Conservation (phyloP, 2,797 vertebrate species). For the Chanos chanos region DNA sequence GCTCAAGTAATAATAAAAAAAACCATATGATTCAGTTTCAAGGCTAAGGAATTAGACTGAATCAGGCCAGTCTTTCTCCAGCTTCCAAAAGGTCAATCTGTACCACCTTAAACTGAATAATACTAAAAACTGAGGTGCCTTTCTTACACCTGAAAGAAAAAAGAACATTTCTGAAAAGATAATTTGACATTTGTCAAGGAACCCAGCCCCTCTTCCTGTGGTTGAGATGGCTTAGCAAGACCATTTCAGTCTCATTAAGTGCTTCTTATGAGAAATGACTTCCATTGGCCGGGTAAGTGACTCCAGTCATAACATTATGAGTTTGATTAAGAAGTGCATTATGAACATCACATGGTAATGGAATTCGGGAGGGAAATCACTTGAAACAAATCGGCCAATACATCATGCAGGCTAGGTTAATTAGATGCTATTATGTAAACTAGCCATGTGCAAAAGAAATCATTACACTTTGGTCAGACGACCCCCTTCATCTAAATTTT, state of each 20-base stretch:
- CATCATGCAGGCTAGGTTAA: conserved; percentile 55
- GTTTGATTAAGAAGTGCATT: conserved; percentile 60
- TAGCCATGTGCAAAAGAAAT: conserved; percentile 58
- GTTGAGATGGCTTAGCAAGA: conserved; percentile 37
- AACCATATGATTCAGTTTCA: background rate
- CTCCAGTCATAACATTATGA: conserved; percentile 57
- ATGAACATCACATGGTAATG: conserved; percentile 54
- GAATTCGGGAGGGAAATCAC: conserved; percentile 49
- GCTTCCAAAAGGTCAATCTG: conserved; percentile 35
- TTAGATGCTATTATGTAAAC: conserved; percentile 63
- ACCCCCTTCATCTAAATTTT: conserved; percentile 50
- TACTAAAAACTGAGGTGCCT: conserved; percentile 31
- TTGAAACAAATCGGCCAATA: conserved; percentile 57
- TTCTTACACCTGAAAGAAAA: conserved; percentile 25
- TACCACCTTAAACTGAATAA: conserved; percentile 19
- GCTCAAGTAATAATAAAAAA: no score
- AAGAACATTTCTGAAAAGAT: conserved; percentile 26
- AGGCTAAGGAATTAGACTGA: background rate
- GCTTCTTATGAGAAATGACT: conserved; percentile 53
- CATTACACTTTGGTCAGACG: conserved; percentile 43
- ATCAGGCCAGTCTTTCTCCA: background rate
- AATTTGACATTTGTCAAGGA: conserved; percentile 44
- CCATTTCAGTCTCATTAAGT: conserved; percentile 53
- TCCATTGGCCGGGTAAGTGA: conserved; percentile 48
- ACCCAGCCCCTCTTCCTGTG: conserved; percentile 31